A percentile compares a stretch with the other conserved stretches of the same genome.
Evolutionary conservation across 2,113 vertebrate genomes (phyloP).

Genomic region (Corydoras maculifer): DNA sequence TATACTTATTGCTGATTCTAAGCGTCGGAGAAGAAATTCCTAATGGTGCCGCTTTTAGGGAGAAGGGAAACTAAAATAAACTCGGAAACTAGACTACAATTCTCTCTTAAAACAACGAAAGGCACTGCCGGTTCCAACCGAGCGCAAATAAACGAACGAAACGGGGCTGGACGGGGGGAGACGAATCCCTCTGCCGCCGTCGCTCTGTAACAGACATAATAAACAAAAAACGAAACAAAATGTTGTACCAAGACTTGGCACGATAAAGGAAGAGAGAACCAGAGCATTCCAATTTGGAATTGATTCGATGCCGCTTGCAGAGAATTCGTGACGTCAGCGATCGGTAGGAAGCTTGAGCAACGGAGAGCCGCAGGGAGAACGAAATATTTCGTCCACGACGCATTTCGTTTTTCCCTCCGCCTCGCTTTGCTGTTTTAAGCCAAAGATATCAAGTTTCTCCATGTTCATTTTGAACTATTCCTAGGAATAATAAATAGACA

Average conservation of each 20-base stretch:
- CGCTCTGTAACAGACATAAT: constrained; percentile 52
- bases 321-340: constrained; percentile 94
- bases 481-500: constrained; percentile 99
- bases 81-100: constrained; percentile 63
- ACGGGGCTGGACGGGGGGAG: constrained; percentile 44
- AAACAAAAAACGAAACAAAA: constrained; percentile 33
- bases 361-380: constrained; percentile 72
- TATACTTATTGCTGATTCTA: constrained; percentile 83
- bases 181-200: constrained; percentile 41
- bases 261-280: constrained; percentile 90
- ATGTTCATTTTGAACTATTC: constrained; percentile 95
- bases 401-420: constrained; percentile 60
- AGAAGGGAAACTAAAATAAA: constrained; percentile 48
- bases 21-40: constrained; percentile 57
- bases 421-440: constrained; percentile 80
- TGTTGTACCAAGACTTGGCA: constrained; percentile 91
- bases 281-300: constrained; percentile 99
- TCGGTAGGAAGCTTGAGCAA: constrained; percentile 81
- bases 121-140: constrained; percentile 94
- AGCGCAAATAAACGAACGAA: constrained; percentile 55
- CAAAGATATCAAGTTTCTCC: constrained; percentile 93
- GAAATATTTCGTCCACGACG: constrained; percentile 58
- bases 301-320: constrained; percentile 83
- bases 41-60: constrained; percentile 29
- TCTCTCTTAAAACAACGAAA: constrained; percentile 87